Evolutionary conservation across 2,113 vertebrate species (phyloP).

Genomic region (Bambusicola thoracicus): DNA sequence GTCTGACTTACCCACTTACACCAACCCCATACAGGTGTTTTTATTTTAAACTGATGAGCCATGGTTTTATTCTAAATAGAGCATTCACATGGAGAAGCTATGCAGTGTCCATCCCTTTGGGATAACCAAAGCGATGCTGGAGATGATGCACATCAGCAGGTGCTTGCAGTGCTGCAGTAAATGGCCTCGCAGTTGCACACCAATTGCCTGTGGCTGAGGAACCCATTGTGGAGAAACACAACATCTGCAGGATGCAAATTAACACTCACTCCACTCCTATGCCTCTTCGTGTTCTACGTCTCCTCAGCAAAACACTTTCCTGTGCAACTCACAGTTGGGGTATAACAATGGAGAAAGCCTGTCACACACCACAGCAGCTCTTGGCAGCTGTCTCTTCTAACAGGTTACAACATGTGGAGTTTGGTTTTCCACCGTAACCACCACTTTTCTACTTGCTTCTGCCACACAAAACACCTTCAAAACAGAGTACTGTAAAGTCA

Average conservation of each 20-base stretch:
- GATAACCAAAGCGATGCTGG: neutral
- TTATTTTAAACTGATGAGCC: neutral
- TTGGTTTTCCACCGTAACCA: neutral
- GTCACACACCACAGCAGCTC: fast-evolving
- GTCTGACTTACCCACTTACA: fast-evolving
- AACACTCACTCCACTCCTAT: neutral
- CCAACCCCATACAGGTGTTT: fast-evolving
- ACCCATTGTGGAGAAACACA: neutral
- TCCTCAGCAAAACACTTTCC: neutral
- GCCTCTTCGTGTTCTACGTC: neutral
- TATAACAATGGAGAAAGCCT: fast-evolving
- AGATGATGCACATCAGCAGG: neutral
- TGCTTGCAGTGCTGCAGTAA: neutral
- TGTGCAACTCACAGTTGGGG: neutral
- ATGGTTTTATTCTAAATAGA: fast-evolving
- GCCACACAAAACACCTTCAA: fast-evolving
- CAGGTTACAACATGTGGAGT: fast-evolving
- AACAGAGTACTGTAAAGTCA: fast-evolving
- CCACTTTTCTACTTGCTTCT: neutral
- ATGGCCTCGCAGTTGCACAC: neutral
- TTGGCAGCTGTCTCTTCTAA: fast-evolving
- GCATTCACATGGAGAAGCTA: fast-evolving
- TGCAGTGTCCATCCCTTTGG: neutral
- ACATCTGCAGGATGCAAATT: neutral
- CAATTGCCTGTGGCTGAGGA: neutral